Evolutionary conservation across 2,888 invertebrate species (phyloP).

Genomic region (Poecilobothrus nobilitatus): DNA sequence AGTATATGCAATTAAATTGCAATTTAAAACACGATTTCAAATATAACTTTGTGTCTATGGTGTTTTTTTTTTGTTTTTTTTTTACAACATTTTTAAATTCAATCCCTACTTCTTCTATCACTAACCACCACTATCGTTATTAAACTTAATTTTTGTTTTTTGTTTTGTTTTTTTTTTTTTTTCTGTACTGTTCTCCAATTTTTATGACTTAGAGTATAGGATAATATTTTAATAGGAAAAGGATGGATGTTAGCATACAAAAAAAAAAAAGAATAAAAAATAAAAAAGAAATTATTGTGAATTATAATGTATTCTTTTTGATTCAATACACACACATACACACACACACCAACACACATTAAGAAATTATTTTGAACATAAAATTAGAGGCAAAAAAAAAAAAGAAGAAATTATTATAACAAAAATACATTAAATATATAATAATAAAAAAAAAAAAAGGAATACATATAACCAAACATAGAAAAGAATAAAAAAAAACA

Average conservation of each 20-base stretch:
- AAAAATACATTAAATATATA: not conserved
- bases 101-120: no score
- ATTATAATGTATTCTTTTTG: not conserved
- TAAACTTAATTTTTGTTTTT: no score
- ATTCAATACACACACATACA: no score
- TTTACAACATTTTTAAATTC: no score
- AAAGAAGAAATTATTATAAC: no score
- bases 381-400: not conserved
- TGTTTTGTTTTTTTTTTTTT: no score
- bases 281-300: not conserved
- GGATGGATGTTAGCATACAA: not conserved
- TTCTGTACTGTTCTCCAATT: not conserved
- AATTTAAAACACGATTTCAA: no score
- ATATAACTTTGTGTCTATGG: no score
- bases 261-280: not conserved
- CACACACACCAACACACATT: no score
- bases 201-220: not conserved
- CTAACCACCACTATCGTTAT: no score
- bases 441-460: not conserved
- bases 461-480: conserved; percentile 4
- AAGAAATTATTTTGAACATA: not conserved
- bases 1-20: no score
- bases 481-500: not conserved
- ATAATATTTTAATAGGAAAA: not conserved
- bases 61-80: no score